phyloP scores from a whole-genome alignment of 2,797 vertebrate genomes.

The Cephalopachus bancanus region DNA sequence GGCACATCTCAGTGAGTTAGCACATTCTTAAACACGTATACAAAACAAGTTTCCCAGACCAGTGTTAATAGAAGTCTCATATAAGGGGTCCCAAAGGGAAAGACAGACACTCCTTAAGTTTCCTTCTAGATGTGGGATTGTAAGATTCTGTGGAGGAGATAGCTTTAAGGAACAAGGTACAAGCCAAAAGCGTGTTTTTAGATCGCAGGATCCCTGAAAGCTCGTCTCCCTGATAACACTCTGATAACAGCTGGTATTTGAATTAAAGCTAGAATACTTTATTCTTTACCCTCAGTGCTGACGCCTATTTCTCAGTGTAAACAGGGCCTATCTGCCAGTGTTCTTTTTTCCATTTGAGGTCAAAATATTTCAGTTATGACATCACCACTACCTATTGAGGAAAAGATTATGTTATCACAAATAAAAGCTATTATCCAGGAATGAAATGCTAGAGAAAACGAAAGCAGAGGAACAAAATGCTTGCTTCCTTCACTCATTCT shows the following conservation, averaged over 20 bases:
- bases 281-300: background rate
- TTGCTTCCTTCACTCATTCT: background rate
- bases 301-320: conserved; percentile 34
- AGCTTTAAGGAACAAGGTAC: background rate
- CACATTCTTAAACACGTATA: background rate
- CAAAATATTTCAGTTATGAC: conserved; percentile 67
- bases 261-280: conserved; percentile 56
- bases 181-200: background rate
- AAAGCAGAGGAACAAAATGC: conserved; percentile 19
- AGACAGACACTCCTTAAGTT: background rate
- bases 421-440: conserved; percentile 37
- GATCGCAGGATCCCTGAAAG: background rate
- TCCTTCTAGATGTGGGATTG: background rate
- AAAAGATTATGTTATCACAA: conserved; percentile 64
- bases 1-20: conserved; percentile 39
- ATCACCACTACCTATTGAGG: background rate
- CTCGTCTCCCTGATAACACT: conserved; percentile 19
- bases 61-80: background rate
- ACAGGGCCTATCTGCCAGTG: background rate
- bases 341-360: conserved; percentile 60
- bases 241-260: background rate
- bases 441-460: conserved; percentile 59
- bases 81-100: background rate
- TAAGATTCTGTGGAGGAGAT: background rate
- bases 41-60: background rate